These are phyloP conservation scores for Drosophila niveifrons DNA, from an alignment of 2,888 invertebrate species.

Conservation along the genomic window DNA sequence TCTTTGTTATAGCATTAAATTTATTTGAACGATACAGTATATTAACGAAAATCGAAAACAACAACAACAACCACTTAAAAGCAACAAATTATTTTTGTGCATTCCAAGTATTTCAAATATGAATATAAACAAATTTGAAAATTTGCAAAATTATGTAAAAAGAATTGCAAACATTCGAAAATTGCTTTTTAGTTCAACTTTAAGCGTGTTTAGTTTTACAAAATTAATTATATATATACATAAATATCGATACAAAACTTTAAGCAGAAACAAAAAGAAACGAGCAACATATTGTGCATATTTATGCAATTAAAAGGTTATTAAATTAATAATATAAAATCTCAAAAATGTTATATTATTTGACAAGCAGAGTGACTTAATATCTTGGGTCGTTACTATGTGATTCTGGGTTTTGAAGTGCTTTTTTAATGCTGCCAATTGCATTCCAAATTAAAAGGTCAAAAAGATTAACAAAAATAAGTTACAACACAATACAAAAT, in stretches of 20 bases:
- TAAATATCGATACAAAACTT: conserved; percentile 31
- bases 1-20: conserved; percentile 59
- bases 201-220: conserved; percentile 63
- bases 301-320: conserved; percentile 72
- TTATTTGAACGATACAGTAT: conserved; percentile 44
- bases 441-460: too few relatives aligned
- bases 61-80: conserved; percentile 34
- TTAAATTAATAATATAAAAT: conserved; percentile 55
- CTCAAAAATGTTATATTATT: conserved; percentile 1
- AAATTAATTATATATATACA: conserved; percentile 47
- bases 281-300: conserved; percentile 68
- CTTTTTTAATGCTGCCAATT: too few relatives aligned
- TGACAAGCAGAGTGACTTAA: neutral
- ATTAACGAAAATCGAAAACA: conserved; percentile 34
- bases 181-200: conserved; percentile 60
- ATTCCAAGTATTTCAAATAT: conserved; percentile 78
- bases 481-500: too few relatives aligned
- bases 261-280: conserved; percentile 37
- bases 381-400: too few relatives aligned
- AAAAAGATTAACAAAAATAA: too few relatives aligned
- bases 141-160: conserved; percentile 38
- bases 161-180: conserved; percentile 39
- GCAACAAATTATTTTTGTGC: conserved; percentile 67
- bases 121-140: conserved; percentile 22
- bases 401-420: too few relatives aligned